A percentile compares a stretch with the other conserved stretches of the same genome.
These are phyloP conservation scores for Acholoe squamosa DNA, from an alignment of 2,888 invertebrate species.

Conservation along the genomic window DNA sequence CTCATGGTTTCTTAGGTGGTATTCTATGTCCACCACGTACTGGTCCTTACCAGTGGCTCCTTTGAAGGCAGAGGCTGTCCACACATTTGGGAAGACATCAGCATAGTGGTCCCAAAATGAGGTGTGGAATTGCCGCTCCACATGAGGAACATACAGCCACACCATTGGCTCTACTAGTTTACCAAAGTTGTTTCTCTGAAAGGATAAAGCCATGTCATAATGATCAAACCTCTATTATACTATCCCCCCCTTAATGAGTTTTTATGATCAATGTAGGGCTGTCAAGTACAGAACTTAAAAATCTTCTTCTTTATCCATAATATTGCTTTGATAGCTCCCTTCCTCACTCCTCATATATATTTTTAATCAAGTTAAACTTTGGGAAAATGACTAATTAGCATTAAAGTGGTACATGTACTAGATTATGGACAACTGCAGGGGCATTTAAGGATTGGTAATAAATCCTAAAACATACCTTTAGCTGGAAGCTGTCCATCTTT, in stretches of 20 bases:
- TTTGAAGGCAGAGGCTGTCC: conserved; percentile 93
- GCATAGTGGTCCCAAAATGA: conserved; percentile 86
- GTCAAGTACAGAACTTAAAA: too few species aligned
- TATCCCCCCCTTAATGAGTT: too few species aligned
- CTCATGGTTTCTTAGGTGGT: conserved; percentile 89
- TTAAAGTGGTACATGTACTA: too few species aligned
- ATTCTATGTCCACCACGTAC: conserved; percentile 87
- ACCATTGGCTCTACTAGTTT: conserved; percentile 90
- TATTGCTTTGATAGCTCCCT: too few species aligned
- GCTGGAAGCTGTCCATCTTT: conserved; percentile 32
- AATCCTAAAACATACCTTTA: neutral
- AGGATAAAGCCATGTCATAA: neutral
- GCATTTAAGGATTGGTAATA: too few species aligned
- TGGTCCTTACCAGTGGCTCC: conserved; percentile 91
- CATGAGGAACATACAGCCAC: conserved; percentile 87
- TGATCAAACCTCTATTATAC: too few species aligned
- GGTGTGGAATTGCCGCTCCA: conserved; percentile 74
- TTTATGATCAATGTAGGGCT: too few species aligned
- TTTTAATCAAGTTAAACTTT: too few species aligned
- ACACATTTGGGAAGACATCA: conserved; percentile 87
- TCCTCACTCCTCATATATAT: too few species aligned
- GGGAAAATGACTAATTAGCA: too few species aligned
- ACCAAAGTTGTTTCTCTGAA: conserved; percentile 18
- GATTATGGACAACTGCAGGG: too few species aligned
- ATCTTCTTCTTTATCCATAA: too few species aligned